A percentile compares a stretch with the other conserved stretches of the same genome.
These are phyloP conservation scores for Mechanitis mazaeus DNA, from an alignment of 2,888 invertebrate genomes.

Conservation along the genomic window DNA sequence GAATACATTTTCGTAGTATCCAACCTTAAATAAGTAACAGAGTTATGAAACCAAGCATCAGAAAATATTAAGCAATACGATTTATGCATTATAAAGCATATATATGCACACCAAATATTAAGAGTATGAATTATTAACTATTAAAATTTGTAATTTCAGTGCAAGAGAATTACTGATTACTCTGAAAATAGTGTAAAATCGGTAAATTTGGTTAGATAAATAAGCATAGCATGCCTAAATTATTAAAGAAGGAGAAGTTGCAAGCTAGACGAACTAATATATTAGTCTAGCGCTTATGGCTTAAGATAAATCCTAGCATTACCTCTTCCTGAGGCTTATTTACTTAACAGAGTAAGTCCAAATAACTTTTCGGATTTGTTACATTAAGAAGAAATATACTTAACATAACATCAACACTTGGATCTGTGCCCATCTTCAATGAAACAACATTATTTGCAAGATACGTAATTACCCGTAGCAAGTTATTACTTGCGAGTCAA, in stretches of 20 bases:
- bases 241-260: not conserved
- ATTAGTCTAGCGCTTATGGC: constrained; percentile 15
- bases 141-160: too few species aligned
- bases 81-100: too few species aligned
- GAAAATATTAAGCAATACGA: too few species aligned
- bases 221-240: not conserved
- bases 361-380: constrained; percentile 14
- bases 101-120: too few species aligned
- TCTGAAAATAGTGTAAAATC: too few species aligned
- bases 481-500: constrained; percentile 14
- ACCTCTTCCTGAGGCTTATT: constrained; percentile 9
- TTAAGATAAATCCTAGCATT: constrained; percentile 14
- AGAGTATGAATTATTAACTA: too few species aligned
- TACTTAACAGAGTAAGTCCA: constrained; percentile 9
- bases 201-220: not conserved
- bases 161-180: too few species aligned
- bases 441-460: constrained; percentile 34
- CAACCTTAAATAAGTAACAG: too few species aligned
- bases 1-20: too few species aligned
- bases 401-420: constrained; percentile 43
- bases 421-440: constrained; percentile 42
- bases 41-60: too few species aligned
- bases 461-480: constrained; percentile 21
- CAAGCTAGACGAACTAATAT: constrained; percentile 3
- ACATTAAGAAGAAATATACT: constrained; percentile 21